phyloP scores from a whole-genome alignment of 2,888 invertebrate genomes.

The Drosophila nr. fundita region DNA sequence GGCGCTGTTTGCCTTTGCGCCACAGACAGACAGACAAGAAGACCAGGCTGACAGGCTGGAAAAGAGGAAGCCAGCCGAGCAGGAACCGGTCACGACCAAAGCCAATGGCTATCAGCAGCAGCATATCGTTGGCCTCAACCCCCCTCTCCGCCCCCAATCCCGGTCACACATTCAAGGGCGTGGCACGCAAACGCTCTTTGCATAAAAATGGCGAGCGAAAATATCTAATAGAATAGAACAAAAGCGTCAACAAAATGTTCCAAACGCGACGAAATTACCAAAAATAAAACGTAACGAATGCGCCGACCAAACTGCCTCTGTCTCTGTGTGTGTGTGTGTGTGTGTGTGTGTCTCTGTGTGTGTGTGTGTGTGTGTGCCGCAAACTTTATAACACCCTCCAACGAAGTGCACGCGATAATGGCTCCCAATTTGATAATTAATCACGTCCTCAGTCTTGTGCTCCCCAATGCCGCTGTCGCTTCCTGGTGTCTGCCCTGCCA shows the following conservation, averaged over 20 bases:
- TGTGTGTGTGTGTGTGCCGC: conserved; percentile 58
- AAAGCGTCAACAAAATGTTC: conserved; percentile 68
- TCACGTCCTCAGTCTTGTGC: conserved; percentile 70
- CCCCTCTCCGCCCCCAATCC: not conserved
- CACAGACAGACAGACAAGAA: conserved; percentile 17
- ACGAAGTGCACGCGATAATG: conserved; percentile 69
- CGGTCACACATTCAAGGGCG: conserved; percentile 23
- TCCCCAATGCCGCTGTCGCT: conserved; percentile 21
- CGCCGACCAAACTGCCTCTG: conserved; percentile 4
- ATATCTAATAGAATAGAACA: conserved; percentile 66
- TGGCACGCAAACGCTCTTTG: conserved; percentile 60
- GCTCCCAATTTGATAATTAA: conserved; percentile 80
- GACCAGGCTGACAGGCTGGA: conserved; percentile 6
- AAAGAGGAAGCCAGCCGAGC: conserved; percentile 18
- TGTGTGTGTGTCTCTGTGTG: conserved; percentile 9
- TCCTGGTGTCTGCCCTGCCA: conserved; percentile 25
- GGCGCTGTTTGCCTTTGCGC: conserved; percentile 29
- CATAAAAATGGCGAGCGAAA: conserved; percentile 61
- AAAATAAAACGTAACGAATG: conserved; percentile 25
- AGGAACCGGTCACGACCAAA: not conserved
- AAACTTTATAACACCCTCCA: conserved; percentile 68
- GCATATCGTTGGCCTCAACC: not conserved
- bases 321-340: conserved; percentile 7
- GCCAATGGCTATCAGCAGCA: conserved; percentile 15
- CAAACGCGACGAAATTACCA: conserved; percentile 59